These are phyloP conservation scores for Pseudococcus jackbeardsleyi DNA, from an alignment of 2,888 invertebrate species.

Conservation along the genomic window DNA sequence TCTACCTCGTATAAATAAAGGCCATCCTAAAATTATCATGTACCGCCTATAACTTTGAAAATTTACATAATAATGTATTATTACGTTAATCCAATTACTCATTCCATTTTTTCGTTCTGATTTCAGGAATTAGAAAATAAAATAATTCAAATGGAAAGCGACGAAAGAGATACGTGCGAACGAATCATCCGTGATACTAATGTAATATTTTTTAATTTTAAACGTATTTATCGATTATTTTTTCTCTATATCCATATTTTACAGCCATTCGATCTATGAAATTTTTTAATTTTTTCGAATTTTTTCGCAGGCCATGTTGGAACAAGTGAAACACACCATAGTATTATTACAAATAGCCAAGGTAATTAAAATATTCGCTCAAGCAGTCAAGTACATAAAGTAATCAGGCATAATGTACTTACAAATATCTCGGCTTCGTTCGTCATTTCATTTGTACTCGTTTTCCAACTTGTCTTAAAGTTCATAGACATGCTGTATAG, in stretches of 20 bases:
- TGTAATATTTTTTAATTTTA: constrained; percentile 72
- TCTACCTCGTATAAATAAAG: too few relatives aligned
- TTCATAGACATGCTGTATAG: background rate
- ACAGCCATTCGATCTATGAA: background rate
- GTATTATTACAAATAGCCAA: constrained; percentile 98
- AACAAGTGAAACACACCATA: constrained; percentile 98
- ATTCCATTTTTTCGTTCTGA: constrained; percentile 71
- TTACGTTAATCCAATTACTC: background rate
- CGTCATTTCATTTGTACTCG: constrained; percentile 33
- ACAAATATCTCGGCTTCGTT: constrained; percentile 7
- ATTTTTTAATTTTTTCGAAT: background rate
- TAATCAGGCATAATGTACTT: background rate
- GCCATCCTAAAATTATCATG: too few relatives aligned
- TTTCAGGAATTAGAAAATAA: constrained; percentile 78
- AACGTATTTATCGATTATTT: background rate
- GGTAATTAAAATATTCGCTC: constrained; percentile 73
- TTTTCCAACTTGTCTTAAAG: background rate
- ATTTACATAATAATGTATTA: too few relatives aligned
- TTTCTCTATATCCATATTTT: background rate
- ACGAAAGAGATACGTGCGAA: constrained; percentile 75
- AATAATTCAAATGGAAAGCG: constrained; percentile 77
- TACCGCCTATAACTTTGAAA: too few relatives aligned
- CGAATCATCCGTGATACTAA: constrained; percentile 81
- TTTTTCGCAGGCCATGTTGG: constrained; percentile 85
- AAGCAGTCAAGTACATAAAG: background rate